These are phyloP conservation scores for Phylloscopus trochilus DNA, from an alignment of 2,113 vertebrate species.

Conservation along the genomic window DNA sequence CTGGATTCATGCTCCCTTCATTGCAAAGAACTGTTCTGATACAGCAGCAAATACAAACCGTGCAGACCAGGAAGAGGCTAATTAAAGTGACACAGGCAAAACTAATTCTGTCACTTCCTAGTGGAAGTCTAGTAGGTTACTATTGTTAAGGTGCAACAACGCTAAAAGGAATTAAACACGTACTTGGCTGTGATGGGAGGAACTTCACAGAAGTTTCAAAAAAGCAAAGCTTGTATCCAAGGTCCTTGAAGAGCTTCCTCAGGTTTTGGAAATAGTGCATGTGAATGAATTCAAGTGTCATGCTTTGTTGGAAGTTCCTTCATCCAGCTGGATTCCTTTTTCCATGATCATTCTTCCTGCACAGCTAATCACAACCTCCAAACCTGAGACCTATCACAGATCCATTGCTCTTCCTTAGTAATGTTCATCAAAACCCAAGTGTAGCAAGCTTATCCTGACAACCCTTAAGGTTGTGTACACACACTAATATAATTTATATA, in stretches of 20 bases:
- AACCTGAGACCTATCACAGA: neutral
- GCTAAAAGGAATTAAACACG: neutral
- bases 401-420: neutral
- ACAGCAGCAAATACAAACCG: too few relatives aligned
- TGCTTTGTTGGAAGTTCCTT: neutral
- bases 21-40: too few relatives aligned
- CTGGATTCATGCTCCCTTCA: too few relatives aligned
- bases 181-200: neutral
- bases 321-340: neutral
- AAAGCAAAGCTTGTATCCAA: neutral
- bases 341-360: neutral
- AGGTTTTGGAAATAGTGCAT: neutral
- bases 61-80: neutral
- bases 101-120: neutral
- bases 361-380: neutral
- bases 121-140: neutral
- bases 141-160: neutral
- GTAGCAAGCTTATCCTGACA: neutral
- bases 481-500: neutral
- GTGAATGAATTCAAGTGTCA: neutral
- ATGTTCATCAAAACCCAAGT: neutral
- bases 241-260: neutral
- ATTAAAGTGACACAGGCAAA: conserved; percentile 9
- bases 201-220: neutral
- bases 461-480: neutral